Evolutionary conservation across 2,888 invertebrate genomes (phyloP).

Genomic region (Synergus laeviventris): DNA sequence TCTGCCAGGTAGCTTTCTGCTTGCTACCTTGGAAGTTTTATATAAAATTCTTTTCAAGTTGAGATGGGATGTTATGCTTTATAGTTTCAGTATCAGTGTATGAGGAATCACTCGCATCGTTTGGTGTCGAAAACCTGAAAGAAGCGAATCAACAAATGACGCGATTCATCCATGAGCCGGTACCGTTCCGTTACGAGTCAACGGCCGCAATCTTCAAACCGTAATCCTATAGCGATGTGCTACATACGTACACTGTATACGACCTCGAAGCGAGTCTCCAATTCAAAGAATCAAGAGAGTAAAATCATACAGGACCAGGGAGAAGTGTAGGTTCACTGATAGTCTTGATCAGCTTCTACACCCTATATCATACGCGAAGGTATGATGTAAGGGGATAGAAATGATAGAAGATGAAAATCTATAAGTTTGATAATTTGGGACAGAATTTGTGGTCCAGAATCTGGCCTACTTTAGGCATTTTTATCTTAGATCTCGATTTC

Average conservation of each 20-base stretch:
- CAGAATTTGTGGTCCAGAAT: neutral
- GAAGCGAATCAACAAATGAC: constrained; percentile 42
- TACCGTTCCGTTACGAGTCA: constrained; percentile 70
- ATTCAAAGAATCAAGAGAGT: constrained; percentile 23
- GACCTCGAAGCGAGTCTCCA: constrained; percentile 14
- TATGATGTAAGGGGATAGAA: neutral
- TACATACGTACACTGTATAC: constrained; percentile 26
- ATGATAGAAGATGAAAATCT: neutral
- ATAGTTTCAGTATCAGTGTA: neutral
- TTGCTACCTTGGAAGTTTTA: neutral
- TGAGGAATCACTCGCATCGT: constrained; percentile 4
- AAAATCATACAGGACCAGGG: constrained; percentile 32
- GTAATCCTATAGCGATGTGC: constrained; percentile 34
- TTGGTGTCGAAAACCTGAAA: constrained; percentile 15
- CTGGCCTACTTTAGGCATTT: constrained; percentile 1
- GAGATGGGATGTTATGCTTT: neutral
- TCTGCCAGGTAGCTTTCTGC: too few species aligned
- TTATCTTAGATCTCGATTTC: neutral
- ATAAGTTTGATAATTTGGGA: neutral
- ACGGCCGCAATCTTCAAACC: constrained; percentile 59
- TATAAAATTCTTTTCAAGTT: neutral
- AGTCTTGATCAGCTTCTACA: neutral
- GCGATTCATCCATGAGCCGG: constrained; percentile 56
- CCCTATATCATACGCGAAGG: too few species aligned
- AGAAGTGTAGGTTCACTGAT: neutral